Conservation (phyloP, 1,140 invertebrate species). For the Penaeus chinensis region DNA sequence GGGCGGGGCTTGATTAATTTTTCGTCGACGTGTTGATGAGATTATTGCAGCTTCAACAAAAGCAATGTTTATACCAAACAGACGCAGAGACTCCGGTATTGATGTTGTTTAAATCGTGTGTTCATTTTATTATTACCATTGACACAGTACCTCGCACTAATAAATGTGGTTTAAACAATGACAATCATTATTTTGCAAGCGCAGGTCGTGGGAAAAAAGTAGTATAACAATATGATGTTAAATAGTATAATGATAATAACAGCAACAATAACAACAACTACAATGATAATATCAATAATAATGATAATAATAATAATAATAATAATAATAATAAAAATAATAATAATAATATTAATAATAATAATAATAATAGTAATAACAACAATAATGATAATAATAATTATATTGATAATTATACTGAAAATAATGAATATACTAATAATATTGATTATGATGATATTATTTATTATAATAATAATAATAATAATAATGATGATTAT, state of each 20-base stretch:
- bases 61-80: no score
- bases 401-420: neutral
- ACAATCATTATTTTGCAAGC: no score
- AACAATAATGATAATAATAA: neutral
- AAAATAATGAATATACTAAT: neutral
- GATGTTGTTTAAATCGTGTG: no score
- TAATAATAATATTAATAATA: neutral
- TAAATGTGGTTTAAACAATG: no score
- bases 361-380: neutral
- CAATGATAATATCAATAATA: neutral
- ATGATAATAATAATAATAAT: constrained; percentile 5
- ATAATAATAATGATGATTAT: neutral
- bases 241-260: neutral
- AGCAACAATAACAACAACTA: neutral
- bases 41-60: no score
- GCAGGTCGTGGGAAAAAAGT: no score
- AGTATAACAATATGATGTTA: neutral
- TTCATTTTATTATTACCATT: no score
- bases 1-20: no score
- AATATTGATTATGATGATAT: constrained; percentile 18
- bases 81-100: no score
- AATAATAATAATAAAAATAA: constrained; percentile 7
- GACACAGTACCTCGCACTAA: no score
- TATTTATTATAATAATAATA: constrained; percentile 18
- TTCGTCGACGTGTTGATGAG: no score